Conservation (phyloP, 1,140 invertebrate genomes). For the Lucilia sericata region DNA sequence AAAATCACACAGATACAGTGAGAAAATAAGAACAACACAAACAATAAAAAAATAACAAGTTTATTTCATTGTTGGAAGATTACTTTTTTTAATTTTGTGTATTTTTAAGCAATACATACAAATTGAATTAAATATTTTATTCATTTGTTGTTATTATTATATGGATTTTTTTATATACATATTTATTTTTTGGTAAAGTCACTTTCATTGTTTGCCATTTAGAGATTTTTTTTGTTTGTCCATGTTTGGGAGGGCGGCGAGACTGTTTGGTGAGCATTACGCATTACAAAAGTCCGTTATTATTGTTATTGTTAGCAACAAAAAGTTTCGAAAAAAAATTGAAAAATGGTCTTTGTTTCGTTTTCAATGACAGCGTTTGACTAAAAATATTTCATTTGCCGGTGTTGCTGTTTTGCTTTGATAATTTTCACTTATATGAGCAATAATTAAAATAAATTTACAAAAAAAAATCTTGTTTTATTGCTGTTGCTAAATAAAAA, state of each 20-base stretch:
- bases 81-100: conserved; percentile 1
- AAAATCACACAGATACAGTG: neutral
- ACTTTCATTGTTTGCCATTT: conserved; percentile 42
- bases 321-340: neutral
- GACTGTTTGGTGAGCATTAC: conserved; percentile 30
- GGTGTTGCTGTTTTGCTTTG: neutral
- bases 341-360: neutral
- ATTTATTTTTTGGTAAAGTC: conserved; percentile 33
- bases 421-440: neutral
- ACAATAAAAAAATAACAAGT: neutral
- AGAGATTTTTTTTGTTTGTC: neutral
- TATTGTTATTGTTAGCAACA: conserved; percentile 5
- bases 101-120: neutral
- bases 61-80: conserved; percentile 7
- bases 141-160: conserved; percentile 14
- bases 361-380: neutral
- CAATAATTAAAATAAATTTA: neutral
- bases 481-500: neutral
- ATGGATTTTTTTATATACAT: neutral
- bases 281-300: conserved; percentile 27
- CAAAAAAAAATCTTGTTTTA: neutral
- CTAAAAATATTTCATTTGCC: neutral
- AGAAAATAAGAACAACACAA: neutral
- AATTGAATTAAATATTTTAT: conserved; percentile 6
- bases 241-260: conserved; percentile 2